A percentile compares a stretch with the other conserved stretches of the same genome.
phyloP scores from a whole-genome alignment of 2,113 vertebrate species.

The Pachyramphus minor region DNA sequence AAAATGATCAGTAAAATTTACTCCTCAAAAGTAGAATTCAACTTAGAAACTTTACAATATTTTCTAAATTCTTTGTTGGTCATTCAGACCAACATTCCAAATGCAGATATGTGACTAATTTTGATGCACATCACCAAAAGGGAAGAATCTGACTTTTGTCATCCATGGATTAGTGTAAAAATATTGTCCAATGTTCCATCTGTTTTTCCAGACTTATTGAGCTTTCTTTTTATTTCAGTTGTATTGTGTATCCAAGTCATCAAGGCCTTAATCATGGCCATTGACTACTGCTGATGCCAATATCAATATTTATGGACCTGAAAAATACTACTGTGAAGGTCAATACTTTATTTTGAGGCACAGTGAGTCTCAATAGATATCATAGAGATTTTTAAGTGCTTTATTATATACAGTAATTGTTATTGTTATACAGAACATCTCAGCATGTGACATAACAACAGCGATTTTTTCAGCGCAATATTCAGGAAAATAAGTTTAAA shows the following conservation, averaged over 20 bases:
- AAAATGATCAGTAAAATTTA: neutral
- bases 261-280: neutral
- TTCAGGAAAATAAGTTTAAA: neutral
- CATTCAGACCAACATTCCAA: neutral
- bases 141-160: neutral
- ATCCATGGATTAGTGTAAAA: neutral
- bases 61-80: neutral
- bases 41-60: neutral
- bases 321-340: neutral
- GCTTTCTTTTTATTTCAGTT: neutral
- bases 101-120: neutral
- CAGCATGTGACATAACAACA: neutral
- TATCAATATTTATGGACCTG: neutral
- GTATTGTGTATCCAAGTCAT: neutral
- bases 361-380: neutral
- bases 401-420: neutral
- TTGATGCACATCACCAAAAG: neutral
- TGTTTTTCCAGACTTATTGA: neutral
- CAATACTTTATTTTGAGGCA: neutral
- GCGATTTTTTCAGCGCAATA: neutral
- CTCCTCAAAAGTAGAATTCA: neutral
- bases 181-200: neutral
- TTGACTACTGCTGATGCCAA: neutral
- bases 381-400: neutral
- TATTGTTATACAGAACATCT: neutral